These are phyloP conservation scores for Acrocyrtus sp. DNA, from an alignment of 2,888 invertebrate species.

Conservation along the genomic window DNA sequence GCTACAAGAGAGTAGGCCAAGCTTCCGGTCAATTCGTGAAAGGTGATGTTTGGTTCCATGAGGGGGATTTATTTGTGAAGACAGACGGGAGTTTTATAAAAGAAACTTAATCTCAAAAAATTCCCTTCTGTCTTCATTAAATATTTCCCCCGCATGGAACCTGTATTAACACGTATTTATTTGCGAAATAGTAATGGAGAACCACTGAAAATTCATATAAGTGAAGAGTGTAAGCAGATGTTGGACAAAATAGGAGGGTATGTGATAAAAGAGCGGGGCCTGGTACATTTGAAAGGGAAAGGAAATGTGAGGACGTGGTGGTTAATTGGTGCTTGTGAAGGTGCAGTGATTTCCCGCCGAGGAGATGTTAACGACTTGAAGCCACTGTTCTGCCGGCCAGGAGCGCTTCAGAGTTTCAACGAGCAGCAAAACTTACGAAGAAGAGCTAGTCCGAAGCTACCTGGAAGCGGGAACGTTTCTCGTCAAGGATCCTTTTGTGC, in stretches of 20 bases:
- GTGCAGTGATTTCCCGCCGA: conserved; percentile 77
- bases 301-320: conserved; percentile 83
- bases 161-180: neutral
- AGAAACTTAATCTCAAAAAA: too few species aligned
- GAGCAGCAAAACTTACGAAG: conserved; percentile 61
- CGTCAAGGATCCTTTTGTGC: conserved; percentile 62
- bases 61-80: neutral
- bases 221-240: conserved; percentile 83
- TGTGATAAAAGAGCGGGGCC: conserved; percentile 81
- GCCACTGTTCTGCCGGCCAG: conserved; percentile 79
- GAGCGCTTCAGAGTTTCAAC: conserved; percentile 42
- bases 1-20: conserved; percentile 82
- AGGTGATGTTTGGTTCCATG: conserved; percentile 8
- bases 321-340: conserved; percentile 81
- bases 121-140: too few species aligned
- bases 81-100: too few species aligned
- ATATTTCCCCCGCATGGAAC: conserved; percentile 21
- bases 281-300: conserved; percentile 89
- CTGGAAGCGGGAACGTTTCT: conserved; percentile 61
- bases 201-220: conserved; percentile 88
- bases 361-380: conserved; percentile 77
- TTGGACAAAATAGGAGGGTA: conserved; percentile 87
- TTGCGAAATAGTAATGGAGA: conserved; percentile 76
- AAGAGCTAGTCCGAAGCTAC: conserved; percentile 61
- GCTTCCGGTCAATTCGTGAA: conserved; percentile 77